Base-by-base conservation (phyloP, 2,797 vertebrate species). In the Intellagama lesueurii region DNA sequence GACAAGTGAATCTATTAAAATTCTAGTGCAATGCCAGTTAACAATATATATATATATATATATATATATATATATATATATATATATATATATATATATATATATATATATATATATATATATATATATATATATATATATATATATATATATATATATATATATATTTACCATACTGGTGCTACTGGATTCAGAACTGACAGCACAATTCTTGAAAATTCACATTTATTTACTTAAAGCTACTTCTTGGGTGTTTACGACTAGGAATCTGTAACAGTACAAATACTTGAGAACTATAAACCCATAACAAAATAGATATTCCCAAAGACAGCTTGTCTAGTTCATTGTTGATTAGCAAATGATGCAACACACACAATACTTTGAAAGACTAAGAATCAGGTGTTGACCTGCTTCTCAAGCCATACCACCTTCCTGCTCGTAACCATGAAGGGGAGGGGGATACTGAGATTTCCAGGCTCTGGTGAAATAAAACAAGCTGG, bases 201-300 rank as follows among this genome's bases (percentile, higher is more conserved):
- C 35, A 76, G 79, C 83, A 68, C 70, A 56, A 81, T 85, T 69
- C 87, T 92, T 91, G 76, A 83, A 84, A 92, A 75, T 89, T 72
- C 35, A 73, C 56, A 90, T 92, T 92, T 87, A 47, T 77, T 73
- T 35, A 73, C 49, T 73, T 86, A 86, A 77, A 92, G 75, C 78
- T 91, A 87, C 24, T 92, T 89, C 80, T n/a, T 35, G 79, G 7
- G 19, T 40, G 72, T 91, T 78, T 81, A 12, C n/a, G 44, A 77
- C 90, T 86, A 24, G 60, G 66, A 91, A 32, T 89, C 79, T 84
- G 56, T 89, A 88, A 2, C 44, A 80, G 72, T 79, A 82, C 85
- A 68, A 87, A 83, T 87, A 47, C 17, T 76, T 22, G 66, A 56
- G 52, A 26, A 30, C 6, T 64, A 40, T 22, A 52, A 52, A 28